Conservation (phyloP, 1,140 invertebrate species). For the Zaprionus capensis region DNA sequence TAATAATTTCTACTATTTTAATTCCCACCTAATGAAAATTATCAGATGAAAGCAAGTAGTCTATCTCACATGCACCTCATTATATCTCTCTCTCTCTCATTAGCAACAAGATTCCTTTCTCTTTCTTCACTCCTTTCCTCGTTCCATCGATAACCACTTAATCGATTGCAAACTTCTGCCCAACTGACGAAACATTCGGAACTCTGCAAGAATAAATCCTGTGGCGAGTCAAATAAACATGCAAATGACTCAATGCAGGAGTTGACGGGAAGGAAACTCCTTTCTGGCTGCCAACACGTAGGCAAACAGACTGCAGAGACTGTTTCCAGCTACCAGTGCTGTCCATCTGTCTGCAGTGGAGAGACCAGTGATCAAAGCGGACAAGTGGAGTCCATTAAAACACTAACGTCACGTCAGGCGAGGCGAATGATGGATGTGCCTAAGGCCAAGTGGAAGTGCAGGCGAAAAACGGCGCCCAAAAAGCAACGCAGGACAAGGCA, state of each 20-base stretch:
- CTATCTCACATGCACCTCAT: neutral
- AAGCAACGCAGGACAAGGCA: constrained; percentile 16
- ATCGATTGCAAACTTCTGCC: neutral
- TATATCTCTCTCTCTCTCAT: neutral
- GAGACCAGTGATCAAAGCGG: constrained; percentile 70
- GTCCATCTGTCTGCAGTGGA: constrained; percentile 2
- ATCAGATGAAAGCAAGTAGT: neutral
- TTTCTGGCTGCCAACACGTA: constrained; percentile 61
- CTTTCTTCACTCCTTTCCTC: neutral
- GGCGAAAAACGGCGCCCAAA: constrained; percentile 53
- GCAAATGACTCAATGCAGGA: constrained; percentile 69
- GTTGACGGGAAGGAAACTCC: constrained; percentile 30
- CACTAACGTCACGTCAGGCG: constrained; percentile 76
- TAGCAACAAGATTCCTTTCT: neutral
- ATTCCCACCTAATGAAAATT: too few relatives aligned
- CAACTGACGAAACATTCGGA: neutral
- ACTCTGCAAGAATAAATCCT: constrained; percentile 40
- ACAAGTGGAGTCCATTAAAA: constrained; percentile 83
- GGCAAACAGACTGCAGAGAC: constrained; percentile 16
- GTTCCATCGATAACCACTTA: neutral
- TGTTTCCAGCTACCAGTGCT: neutral
- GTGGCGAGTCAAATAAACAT: constrained; percentile 58
- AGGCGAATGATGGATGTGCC: constrained; percentile 75
- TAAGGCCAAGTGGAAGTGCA: constrained; percentile 66
- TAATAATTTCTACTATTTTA: too few relatives aligned